Base-by-base conservation (phyloP, 2,888 invertebrate genomes). In the Diploptera punctata region DNA sequence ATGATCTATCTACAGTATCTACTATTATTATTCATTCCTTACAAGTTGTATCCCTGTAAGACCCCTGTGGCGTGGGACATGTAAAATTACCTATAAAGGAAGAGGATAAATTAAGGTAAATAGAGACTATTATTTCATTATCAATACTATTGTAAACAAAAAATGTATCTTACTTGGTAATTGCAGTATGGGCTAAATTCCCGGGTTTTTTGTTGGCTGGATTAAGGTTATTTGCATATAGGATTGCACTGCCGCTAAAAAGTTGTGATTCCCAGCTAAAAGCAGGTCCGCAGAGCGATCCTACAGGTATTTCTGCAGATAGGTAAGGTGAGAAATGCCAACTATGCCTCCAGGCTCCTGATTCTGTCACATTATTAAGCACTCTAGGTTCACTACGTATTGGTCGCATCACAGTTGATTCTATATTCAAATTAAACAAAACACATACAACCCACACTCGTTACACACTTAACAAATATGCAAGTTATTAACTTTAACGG, bases 281-380 rank as follows among this genome's bases (percentile, higher is more conserved):
- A 47, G 76, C 75, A 49, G 78, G 76, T 61, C 77, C 76, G 76
- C 76, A 75, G 71, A 79, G 78, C 71, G 74, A 74, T 65, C 76
- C 76, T 68, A 78, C 76, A 68, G 78, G 76, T 68, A 77, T 73
- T 73, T 80, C 80, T 33, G 7, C 33, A 61, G 77, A 73, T 73
- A 80, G 77, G 76, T 80, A 79, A 75, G 81, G 79, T 75, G 81
- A 81, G 78, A 80, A 80, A 75, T 82, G 82, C 82, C 82, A 82
- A 79, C 81, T 82, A 79, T 82, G 82, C 73, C 82, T 80, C 80
- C 79, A 81, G 73, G 79, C 78, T 69, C 77, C 75, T 74, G 79
- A 79, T 75, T 79, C 79, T 73, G 79, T 80, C 73, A 68, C 77
- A 77, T 74, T 78, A 77, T 73, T 78, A 77, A 79, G 79, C 79